These are phyloP conservation scores for Diacarnus erythraeanus DNA, from an alignment of 37 sponge, comb jelly and placozoan genomes.

Conservation along the genomic window DNA sequence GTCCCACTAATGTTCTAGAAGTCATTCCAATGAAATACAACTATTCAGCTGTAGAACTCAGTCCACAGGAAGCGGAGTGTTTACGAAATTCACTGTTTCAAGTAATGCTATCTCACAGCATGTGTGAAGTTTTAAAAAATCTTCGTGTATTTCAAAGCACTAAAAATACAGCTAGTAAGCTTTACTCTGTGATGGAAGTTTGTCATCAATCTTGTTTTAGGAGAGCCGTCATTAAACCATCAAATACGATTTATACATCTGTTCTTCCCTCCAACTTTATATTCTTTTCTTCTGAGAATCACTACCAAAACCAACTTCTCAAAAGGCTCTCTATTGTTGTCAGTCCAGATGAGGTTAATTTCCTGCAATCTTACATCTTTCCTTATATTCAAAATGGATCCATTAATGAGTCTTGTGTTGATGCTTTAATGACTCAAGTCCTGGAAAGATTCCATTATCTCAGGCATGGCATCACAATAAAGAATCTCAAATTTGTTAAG, in stretches of 20 bases:
- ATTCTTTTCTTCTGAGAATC: background rate
- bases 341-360: slow-evolving; percentile 10
- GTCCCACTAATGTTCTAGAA: background rate
- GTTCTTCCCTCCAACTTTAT: slow-evolving; percentile 16
- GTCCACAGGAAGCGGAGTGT: background rate
- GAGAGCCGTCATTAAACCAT: slow-evolving; percentile 24
- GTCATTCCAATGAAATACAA: background rate
- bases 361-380: slow-evolving; percentile 14
- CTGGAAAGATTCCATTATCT: slow-evolving; percentile 5
- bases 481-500: slow-evolving; percentile 14
- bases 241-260: background rate
- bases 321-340: background rate
- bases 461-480: background rate
- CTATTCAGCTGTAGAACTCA: slow-evolving; percentile 15
- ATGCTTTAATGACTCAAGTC: slow-evolving; percentile 25
- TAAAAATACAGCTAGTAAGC: slow-evolving; percentile 3
- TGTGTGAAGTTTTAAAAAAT: background rate
- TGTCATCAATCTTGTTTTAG: background rate
- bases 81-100: slow-evolving; percentile 17
- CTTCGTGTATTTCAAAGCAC: slow-evolving; percentile 4
- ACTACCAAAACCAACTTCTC: slow-evolving; percentile 23
- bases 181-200: slow-evolving; percentile 11
- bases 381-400: slow-evolving; percentile 21
- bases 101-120: background rate
- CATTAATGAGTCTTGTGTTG: background rate